A percentile compares a stretch with the other conserved stretches of the same genome.
phyloP scores from a whole-genome alignment of 2,113 vertebrate genomes.

The Poeciliopsis occidentalis region DNA sequence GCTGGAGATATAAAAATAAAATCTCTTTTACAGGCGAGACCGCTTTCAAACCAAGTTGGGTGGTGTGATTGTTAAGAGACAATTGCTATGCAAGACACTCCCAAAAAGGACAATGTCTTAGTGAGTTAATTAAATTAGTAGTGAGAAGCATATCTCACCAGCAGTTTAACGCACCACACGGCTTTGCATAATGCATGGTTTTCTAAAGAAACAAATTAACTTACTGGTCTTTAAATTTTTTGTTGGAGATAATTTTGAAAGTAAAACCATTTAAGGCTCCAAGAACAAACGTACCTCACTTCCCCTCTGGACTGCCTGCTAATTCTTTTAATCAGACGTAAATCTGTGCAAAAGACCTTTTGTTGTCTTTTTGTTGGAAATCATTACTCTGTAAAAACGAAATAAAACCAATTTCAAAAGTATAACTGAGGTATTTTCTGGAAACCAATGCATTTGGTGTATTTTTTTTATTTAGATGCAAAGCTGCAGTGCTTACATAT shows the following conservation, averaged over 20 bases:
- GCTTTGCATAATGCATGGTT: no score
- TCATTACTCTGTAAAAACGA: background rate
- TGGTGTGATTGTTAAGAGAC: background rate
- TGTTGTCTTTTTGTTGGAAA: background rate
- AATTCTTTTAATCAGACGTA: background rate
- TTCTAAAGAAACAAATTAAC: no score
- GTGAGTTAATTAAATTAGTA: background rate
- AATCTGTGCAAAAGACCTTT: background rate
- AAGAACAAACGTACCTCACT: no score
- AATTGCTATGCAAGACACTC: no score
- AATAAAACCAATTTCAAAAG: background rate
- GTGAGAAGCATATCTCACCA: no score
- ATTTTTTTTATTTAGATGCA: no score
- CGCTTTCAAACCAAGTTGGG: background rate
- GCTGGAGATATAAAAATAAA: background rate
- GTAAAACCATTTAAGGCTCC: no score
- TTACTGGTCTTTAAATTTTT: no score
- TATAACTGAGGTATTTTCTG: background rate
- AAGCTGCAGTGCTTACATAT: background rate
- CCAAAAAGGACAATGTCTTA: background rate
- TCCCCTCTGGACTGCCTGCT: no score
- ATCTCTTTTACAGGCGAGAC: background rate
- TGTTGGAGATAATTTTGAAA: no score
- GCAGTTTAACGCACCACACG: no score
- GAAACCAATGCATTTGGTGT: no score